Evolutionary conservation across 53 echinoderm and acorn worm genomes (phyloP), one percentile per base, ranked within the genome.

Genomic region (Hippasteria phrygiana): DNA sequence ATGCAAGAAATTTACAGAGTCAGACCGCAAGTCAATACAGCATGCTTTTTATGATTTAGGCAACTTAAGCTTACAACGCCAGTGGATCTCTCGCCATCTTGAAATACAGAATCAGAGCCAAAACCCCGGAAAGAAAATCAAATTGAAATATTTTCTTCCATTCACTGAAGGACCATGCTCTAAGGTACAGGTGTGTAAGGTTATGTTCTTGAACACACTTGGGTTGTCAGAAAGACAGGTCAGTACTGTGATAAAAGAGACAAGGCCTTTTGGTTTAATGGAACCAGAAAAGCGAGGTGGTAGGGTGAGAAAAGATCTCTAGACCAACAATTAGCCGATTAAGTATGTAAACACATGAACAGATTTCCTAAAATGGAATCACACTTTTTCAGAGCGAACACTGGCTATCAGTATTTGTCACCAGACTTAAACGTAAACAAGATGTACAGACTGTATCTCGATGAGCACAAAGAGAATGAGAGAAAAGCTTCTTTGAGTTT

Each of bases 321-420:
- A 35, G 88, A 88, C 43, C 12, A 50, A 34, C 47, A 27, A 46
- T 47, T 89, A 24, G 24, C 29, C 13, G 71, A 75, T 4, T 43
- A 41, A 37, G 89, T 75, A 31, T 17, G 46, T 62, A 36, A 53
- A 8, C 86, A 85, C 82, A 85, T 90, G 32, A 83, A 84, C 42
- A 36, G 26, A 6, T 90, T 90, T 35, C 85, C 69, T 33, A 74
- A 62, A 64, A 85, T 90, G 75, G 77, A 77, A 45, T 75, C 91
- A 51, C 91, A 85, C 36, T 90, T 78, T 56, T 90, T 85, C 66
- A 41, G 85, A 28, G 55, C 74, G 5, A 73, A 43, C 45, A 55
- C 45, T 17, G 35, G 31, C 14, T 83, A 59, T 48, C 74, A 90
- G 48, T 90, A 67, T 50, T 40, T 83, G 35, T 59, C 90, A 73